Base-by-base conservation (phyloP, 2,113 vertebrate genomes). In the Irena cyanogastra region DNA sequence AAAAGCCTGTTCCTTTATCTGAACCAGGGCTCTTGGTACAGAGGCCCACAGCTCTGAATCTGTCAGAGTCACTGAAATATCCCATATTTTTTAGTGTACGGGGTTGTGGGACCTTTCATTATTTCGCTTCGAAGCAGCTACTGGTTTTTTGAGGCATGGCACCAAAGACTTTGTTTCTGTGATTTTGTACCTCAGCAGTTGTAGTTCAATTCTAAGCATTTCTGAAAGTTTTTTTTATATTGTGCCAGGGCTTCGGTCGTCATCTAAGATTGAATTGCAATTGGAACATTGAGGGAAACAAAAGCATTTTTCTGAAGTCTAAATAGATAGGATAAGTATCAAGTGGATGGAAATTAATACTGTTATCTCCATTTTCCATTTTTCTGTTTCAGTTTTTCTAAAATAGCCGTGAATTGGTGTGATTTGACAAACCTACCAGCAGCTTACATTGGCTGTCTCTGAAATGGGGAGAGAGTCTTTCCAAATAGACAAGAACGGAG, bases 141-240 rank as follows among this genome's bases (percentile, higher is more conserved):
- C 28, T 64, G 13, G 0, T 52, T 76, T 87, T 93, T 37, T 82
- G 49, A 89, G 57, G 61, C 0, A 1, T 59, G 86, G 52, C 83
- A 81, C 33, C 86, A 63, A 59, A 74, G 71, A 26, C 42, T 92
- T 64, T 54, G 24, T 90, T 86, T 92, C 59, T 78, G 33, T 33
- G 35, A 6, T 76, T 91, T 82, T 91, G 61, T 87, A 42, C 45
- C 75, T 76, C 37, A 49, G 0, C 47, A 68, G 24, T 75, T 91
- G 19, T 57, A 79, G 70, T 74, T 89, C 50, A 89, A 45, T 83
- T 94, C 87, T 53, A 41, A 45, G 57, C 0, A 0, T 91, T 94
- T 91, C 28, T 56, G 83, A 24, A 91, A 89, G 60, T 95, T 95
- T 87, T 94, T 72, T 94, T 94, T 82, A 30, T 78, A 53, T 84